Evolutionary conservation across 2,113 vertebrate species (phyloP), one percentile per base, ranked within the genome.

Genomic region (Tauraco erythrolophus): DNA sequence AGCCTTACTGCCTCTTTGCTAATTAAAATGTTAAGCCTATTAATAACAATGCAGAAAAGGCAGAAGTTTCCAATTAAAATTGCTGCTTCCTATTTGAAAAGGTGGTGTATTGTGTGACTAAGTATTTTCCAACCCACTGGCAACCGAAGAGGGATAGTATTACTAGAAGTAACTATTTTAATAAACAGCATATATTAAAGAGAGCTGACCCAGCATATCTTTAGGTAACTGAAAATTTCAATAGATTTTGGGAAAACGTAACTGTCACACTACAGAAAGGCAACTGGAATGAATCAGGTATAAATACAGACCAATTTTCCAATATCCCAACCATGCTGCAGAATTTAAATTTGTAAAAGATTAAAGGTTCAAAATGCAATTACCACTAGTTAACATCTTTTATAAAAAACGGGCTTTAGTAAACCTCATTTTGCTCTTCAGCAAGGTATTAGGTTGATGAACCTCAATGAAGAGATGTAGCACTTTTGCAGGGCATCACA

Each of bases 1-100:
- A 57, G n/a, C 7, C 21, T 71, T 81, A 56, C 48, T 0, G 2
- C 21, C 33, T 82, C 30, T 68, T 75, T 0, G 0, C 11, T 4
- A 89, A 84, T 60, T 78, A 72, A 72, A 45, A 72, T 37, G 21
- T 68, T 65, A 85, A 77, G 37, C 23, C 57, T 93, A 46, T 76
- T 65, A 82, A 60, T 56, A 85, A 85, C 0, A 3, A 68, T 41
- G 53, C 48, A 93, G 27, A 76, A 88, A 92, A 88, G 30, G 48
- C 66, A 72, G 25, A 64, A 50, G 11, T n/a, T 92, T 65, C 37
- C 54, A 69, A 54, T 41, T 70, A 77, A 54, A 72, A 86, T 76
- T 77, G 68, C 45, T 70, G 70, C 58, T 69, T 85, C 28, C 27
- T 45, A 10, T 56, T 53, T 69, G 54, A 68, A 76, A 83, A 83